phyloP scores from a whole-genome alignment of 2,113 vertebrate genomes.

The Aplodontia rufa region DNA sequence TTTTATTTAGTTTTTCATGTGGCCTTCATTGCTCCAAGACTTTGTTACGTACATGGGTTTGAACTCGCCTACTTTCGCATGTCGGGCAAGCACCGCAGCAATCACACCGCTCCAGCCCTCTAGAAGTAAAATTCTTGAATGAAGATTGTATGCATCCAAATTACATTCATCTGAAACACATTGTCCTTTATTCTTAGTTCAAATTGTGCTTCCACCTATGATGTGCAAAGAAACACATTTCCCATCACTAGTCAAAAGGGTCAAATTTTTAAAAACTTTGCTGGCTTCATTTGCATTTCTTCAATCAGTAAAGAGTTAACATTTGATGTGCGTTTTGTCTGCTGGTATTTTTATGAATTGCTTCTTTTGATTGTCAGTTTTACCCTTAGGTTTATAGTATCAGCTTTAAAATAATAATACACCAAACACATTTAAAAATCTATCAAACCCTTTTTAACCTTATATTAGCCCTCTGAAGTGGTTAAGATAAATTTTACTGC shows the following conservation, averaged over 20 bases:
- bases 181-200: neutral
- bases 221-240: neutral
- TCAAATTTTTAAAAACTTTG: neutral
- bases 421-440: neutral
- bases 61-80: no score
- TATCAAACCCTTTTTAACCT: neutral
- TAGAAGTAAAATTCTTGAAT: neutral
- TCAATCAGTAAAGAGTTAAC: neutral
- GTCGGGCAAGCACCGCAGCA: no score
- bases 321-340: neutral
- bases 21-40: no score
- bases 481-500: neutral
- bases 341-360: neutral
- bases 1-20: no score
- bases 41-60: no score
- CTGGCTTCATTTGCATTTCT: constrained; percentile 16
- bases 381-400: neutral
- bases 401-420: constrained; percentile 17
- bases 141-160: neutral
- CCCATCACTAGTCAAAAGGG: neutral
- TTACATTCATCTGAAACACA: constrained; percentile 4
- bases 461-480: neutral
- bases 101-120: no score
- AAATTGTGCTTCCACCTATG: neutral
- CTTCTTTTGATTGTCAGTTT: neutral